phyloP scores from a whole-genome alignment of 2,797 vertebrate species.

The Cephalopachus bancanus region DNA sequence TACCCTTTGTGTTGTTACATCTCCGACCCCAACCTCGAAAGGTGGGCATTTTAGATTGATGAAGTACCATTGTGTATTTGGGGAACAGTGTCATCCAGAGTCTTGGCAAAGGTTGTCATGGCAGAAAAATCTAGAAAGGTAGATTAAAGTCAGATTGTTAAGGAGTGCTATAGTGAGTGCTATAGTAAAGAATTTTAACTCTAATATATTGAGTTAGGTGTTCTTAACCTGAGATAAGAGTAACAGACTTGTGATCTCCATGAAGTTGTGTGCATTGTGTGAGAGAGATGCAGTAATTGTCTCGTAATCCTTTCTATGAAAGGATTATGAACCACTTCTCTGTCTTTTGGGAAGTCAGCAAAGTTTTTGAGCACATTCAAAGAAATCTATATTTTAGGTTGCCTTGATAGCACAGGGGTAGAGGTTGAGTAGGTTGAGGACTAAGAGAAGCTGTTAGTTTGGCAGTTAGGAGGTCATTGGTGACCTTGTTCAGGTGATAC shows the following conservation, averaged over 20 bases:
- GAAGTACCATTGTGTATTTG: neutral
- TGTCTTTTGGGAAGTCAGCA: neutral
- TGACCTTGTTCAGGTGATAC: neutral
- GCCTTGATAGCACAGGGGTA: neutral
- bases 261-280: neutral
- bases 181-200: neutral
- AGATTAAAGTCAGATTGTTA: neutral
- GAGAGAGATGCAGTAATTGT: neutral
- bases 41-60: neutral
- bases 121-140: constrained; percentile 33
- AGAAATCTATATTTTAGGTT: neutral
- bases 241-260: neutral
- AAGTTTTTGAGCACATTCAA: neutral
- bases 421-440: neutral
- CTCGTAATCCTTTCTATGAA: constrained; percentile 22
- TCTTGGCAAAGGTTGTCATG: neutral
- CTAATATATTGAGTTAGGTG: neutral
- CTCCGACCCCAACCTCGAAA: neutral
- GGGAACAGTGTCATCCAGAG: neutral
- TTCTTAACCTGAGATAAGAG: neutral
- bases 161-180: no score
- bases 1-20: no score
- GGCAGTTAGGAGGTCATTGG: neutral
- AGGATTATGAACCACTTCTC: neutral
- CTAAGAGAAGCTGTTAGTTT: neutral